Percentiles rank a stretch among this genome's conserved stretches.
These are phyloP conservation scores for Neogobius melanostomus DNA, from an alignment of 2,113 vertebrate genomes.

Conservation along the genomic window DNA sequence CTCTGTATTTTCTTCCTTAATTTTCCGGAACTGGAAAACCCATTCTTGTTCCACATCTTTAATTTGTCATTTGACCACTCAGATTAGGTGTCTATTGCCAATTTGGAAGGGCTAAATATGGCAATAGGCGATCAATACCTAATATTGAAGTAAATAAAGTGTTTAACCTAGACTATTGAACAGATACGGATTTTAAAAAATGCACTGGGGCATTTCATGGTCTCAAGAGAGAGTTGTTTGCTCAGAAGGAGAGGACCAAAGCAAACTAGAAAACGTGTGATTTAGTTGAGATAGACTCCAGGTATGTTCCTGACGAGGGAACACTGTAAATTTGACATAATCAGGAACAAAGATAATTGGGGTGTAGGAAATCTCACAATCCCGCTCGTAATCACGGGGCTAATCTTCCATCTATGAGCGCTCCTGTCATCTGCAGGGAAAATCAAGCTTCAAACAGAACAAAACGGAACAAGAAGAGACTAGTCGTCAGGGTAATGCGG, in stretches of 20 bases:
- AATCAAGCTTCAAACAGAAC: background rate
- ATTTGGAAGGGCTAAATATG: background rate
- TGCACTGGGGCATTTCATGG: no score
- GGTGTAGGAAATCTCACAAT: conserved; percentile 17
- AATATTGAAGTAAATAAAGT: no score
- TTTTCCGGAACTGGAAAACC: no score
- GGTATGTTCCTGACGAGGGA: background rate
- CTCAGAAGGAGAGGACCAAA: no score
- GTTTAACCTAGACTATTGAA: no score
- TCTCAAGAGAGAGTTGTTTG: no score
- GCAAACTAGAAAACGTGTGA: no score
- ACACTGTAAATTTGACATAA: background rate
- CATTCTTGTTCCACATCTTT: no score
- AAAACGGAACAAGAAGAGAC: conserved; percentile 4
- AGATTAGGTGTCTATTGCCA: background rate
- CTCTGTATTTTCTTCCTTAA: no score
- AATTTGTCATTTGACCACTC: background rate
- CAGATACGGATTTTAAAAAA: no score
- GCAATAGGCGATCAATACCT: background rate
- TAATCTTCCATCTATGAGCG: conserved; percentile 9
- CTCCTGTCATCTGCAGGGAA: conserved; percentile 6
- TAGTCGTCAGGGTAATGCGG: background rate
- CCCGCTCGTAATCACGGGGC: conserved; percentile 18
- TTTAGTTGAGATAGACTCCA: background rate
- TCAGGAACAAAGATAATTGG: background rate